Conservation (phyloP, 2,888 invertebrate species). For the Achlya flavicornis region DNA sequence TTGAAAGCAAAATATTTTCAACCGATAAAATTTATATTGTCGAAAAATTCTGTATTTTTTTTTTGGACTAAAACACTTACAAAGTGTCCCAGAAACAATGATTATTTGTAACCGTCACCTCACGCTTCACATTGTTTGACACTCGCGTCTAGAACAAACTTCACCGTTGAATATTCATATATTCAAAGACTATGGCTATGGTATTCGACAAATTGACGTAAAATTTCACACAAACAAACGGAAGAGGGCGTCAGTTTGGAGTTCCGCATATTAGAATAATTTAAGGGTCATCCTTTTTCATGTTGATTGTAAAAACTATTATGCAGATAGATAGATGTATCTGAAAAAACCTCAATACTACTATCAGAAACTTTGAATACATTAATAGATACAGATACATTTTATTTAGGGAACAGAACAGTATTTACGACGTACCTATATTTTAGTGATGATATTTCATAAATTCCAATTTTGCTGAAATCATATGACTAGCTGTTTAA, state of each 20-base stretch:
- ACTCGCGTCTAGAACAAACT: slow-evolving; percentile 47
- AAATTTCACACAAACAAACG: slow-evolving; percentile 79
- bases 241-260: slow-evolving; percentile 24
- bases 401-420: too few relatives aligned
- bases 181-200: slow-evolving; percentile 52
- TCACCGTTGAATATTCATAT: slow-evolving; percentile 77
- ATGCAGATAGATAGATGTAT: too few relatives aligned
- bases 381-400: too few relatives aligned
- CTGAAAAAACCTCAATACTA: too few relatives aligned
- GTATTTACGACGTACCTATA: too few relatives aligned
- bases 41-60: slow-evolving; percentile 29
- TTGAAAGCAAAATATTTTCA: too few relatives aligned
- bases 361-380: too few relatives aligned
- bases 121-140: slow-evolving; percentile 23
- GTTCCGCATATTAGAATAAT: not conserved
- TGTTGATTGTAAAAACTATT: too few relatives aligned
- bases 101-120: slow-evolving; percentile 12
- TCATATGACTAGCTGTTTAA: too few relatives aligned
- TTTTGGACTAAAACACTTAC: slow-evolving; percentile 28
- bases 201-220: slow-evolving; percentile 76
- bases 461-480: too few relatives aligned
- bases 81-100: slow-evolving; percentile 5
- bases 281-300: not conserved
- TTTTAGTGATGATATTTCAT: too few relatives aligned
- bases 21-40: too few relatives aligned